These are phyloP conservation scores for Lanistes nyassanus DNA, from an alignment of 1,140 invertebrate genomes.

Conservation along the genomic window DNA sequence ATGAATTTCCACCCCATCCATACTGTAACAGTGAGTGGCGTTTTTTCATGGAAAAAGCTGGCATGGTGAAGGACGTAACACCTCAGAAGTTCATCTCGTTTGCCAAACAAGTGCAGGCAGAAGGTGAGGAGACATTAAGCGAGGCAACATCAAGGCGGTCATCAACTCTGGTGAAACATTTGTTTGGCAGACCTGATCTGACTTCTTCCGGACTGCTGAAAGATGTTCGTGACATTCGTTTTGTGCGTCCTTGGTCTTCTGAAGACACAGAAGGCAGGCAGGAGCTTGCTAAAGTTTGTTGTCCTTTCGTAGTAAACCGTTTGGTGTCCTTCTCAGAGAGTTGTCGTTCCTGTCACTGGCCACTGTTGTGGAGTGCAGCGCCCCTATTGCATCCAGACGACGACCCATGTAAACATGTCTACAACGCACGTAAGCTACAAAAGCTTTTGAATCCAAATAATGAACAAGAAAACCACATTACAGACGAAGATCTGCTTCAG, in stretches of 20 bases:
- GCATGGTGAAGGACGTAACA: neutral
- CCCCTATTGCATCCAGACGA: neutral
- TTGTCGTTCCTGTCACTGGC: neutral
- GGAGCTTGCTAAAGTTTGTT: neutral
- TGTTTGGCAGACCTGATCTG: neutral
- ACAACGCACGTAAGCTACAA: neutral
- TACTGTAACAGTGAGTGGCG: neutral
- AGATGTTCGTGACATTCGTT: neutral
- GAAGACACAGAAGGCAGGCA: neutral
- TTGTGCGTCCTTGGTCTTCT: neutral
- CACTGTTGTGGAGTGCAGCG: neutral
- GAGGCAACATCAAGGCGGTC: neutral
- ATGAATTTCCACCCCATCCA: neutral
- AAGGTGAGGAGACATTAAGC: neutral
- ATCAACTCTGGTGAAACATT: neutral
- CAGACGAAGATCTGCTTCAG: no score
- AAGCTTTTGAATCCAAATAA: neutral
- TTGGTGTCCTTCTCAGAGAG: neutral
- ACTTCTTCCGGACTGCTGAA: neutral
- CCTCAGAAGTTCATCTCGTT: neutral
- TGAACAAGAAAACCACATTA: no score
- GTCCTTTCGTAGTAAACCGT: constrained; percentile 2
- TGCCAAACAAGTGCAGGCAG: neutral
- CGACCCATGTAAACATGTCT: neutral
- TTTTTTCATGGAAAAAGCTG: neutral